phyloP scores from a whole-genome alignment of 2,888 invertebrate species.

The Saturnia pavonia region DNA sequence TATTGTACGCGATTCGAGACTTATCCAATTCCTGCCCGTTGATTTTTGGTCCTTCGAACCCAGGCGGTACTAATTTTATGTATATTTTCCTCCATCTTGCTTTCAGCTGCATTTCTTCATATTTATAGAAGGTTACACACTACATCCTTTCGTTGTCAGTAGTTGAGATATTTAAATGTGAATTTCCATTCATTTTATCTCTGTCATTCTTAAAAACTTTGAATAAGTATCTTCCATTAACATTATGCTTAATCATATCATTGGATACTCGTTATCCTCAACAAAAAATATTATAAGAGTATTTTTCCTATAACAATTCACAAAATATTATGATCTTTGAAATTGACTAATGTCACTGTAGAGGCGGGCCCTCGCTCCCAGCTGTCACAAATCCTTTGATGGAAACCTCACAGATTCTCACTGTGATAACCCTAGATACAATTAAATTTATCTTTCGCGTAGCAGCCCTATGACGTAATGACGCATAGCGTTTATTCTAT shows the following conservation, averaged over 20 bases:
- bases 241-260: neutral
- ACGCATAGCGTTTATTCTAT: conserved; percentile 16
- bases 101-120: neutral
- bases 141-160: neutral
- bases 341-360: neutral
- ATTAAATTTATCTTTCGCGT: conserved; percentile 45
- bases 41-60: conserved; percentile 1
- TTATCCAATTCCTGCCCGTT: neutral
- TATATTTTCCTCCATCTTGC: neutral
- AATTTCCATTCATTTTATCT: neutral
- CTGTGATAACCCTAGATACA: conserved; percentile 66
- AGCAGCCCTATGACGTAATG: conserved; percentile 17
- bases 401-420: conserved; percentile 64
- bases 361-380: neutral
- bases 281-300: neutral
- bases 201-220: neutral
- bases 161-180: neutral
- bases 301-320: neutral
- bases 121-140: neutral
- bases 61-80: neutral
- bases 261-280: neutral
- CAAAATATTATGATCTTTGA: neutral
- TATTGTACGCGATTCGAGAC: neutral
- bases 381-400: neutral
- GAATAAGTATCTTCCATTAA: neutral